These are phyloP conservation scores for Istiophorus platypterus DNA, from an alignment of 2,113 vertebrate species.

Conservation along the genomic window DNA sequence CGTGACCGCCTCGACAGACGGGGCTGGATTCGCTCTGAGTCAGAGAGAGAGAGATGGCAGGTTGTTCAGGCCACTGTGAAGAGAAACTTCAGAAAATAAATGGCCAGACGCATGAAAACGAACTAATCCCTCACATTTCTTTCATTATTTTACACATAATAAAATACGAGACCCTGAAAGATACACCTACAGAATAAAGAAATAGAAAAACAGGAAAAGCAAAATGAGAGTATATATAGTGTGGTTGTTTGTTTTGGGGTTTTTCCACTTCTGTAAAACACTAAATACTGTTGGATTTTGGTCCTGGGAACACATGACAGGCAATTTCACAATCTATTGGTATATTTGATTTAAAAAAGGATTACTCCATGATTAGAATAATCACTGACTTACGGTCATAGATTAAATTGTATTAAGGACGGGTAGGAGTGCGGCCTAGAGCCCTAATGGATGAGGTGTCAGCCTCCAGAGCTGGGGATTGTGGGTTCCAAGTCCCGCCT, in stretches of 20 bases:
- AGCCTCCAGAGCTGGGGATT: not conserved
- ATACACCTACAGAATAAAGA: not conserved
- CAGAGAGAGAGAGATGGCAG: conserved; percentile 22
- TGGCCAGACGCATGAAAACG: too few species aligned
- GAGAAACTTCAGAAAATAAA: not conserved
- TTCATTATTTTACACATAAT: not conserved
- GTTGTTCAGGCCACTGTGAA: conserved; percentile 40
- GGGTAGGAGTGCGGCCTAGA: too few species aligned
- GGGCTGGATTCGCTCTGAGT: conserved; percentile 51
- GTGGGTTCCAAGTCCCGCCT: not conserved
- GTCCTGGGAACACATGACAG: not conserved
- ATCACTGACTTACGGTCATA: not conserved
- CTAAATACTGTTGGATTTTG: not conserved
- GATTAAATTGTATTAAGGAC: not conserved
- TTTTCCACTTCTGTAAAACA: not conserved
- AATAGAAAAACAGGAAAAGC: not conserved
- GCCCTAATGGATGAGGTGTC: not conserved
- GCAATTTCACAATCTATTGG: too few species aligned
- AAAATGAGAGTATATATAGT: not conserved
- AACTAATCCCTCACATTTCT: too few species aligned
- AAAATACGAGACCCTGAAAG: not conserved
- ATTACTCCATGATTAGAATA: not conserved
- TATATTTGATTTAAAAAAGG: not conserved
- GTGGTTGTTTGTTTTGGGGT: not conserved
- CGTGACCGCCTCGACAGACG: conserved; percentile 11